phyloP scores from a whole-genome alignment of 2,797 vertebrate genomes.

The Syngnathus acus region DNA sequence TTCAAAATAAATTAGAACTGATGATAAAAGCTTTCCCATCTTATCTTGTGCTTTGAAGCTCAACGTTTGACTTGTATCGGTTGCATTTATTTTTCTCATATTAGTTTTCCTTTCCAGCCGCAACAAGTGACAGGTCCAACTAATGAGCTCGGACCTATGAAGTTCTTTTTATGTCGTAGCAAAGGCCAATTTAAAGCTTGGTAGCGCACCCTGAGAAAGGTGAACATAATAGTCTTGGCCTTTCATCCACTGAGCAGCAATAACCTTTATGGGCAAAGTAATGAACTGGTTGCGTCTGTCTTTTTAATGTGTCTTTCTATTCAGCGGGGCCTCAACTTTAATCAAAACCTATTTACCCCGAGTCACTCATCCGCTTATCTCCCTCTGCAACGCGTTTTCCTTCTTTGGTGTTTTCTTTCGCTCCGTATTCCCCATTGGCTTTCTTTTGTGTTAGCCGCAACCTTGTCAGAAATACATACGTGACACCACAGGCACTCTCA shows the following conservation, averaged over 20 bases:
- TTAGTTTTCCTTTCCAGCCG: constrained; percentile 16
- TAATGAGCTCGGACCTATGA: constrained; percentile 58
- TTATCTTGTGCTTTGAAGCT: not conserved
- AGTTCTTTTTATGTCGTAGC: constrained; percentile 48
- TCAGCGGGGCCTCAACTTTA: constrained; percentile 51
- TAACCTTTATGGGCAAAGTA: constrained; percentile 66
- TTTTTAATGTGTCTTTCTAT: constrained; percentile 65
- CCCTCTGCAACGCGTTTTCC: constrained; percentile 38
- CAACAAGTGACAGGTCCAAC: constrained; percentile 53
- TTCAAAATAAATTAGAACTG: not conserved
- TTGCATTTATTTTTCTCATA: not conserved
- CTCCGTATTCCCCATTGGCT: constrained; percentile 42
- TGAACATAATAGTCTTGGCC: constrained; percentile 65
- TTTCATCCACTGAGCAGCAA: constrained; percentile 64
- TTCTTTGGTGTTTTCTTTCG: constrained; percentile 22
- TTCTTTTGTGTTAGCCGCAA: constrained; percentile 53
- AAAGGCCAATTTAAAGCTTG: constrained; percentile 63
- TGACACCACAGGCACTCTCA: constrained; percentile 33
- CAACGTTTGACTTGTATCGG: constrained; percentile 1
- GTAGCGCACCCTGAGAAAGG: constrained; percentile 55
- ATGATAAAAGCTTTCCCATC: not conserved
- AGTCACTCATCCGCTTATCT: constrained; percentile 68
- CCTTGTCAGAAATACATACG: constrained; percentile 57
- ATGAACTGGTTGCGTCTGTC: constrained; percentile 63
- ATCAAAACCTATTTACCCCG: constrained; percentile 65